Evolutionary conservation across 2,113 vertebrate genomes (phyloP), one percentile per base, ranked within the genome.

Genomic region (Tringa solitaria): DNA sequence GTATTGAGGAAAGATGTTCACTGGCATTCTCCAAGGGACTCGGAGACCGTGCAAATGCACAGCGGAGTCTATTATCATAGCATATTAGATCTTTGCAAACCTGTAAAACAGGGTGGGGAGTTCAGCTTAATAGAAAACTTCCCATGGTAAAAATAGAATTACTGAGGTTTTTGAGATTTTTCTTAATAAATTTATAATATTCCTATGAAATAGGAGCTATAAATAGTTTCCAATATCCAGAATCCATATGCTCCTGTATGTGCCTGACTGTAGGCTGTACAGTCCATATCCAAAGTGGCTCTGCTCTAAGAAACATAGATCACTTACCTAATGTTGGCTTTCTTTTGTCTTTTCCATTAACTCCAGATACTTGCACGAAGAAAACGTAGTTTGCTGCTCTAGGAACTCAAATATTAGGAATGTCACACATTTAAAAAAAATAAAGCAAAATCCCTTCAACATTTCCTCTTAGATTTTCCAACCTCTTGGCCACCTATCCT

Each of bases 401-500:
- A 43, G 51, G 76, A 95, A 23, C 73, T 82, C 48, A 35, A 93
- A 33, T 54, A 65, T 61, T 28, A 57, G 83, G 30, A 65, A 89
- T 41, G 32, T 50, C 74, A 54, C 32, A 23, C 65, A 53, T 48
- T 7, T 30, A 4, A 54, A 30, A 3, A 65, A 83, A 43, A 48
- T 3, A 53, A 68, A 75, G 6, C 57, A 79, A 92, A 93, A 89
- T 16, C 80, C 60, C 45, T 91, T 46, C 84, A 46, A 61, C n/a
- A 3, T 77, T 95, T 97, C 91, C 87, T 56, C 32, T 21, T 81
- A 3, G 53, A 9, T 90, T 92, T 93, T 51, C 74, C 80, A 37
- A 84, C 89, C 84, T 57, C 77, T 92, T 85, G 95, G 95, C 95
- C 95, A 95, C 91, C 95, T 95, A 41, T 50, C 91, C 73, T 93